Conservation (phyloP, 2,888 invertebrate genomes). For the Yponomeuta malinellus region DNA sequence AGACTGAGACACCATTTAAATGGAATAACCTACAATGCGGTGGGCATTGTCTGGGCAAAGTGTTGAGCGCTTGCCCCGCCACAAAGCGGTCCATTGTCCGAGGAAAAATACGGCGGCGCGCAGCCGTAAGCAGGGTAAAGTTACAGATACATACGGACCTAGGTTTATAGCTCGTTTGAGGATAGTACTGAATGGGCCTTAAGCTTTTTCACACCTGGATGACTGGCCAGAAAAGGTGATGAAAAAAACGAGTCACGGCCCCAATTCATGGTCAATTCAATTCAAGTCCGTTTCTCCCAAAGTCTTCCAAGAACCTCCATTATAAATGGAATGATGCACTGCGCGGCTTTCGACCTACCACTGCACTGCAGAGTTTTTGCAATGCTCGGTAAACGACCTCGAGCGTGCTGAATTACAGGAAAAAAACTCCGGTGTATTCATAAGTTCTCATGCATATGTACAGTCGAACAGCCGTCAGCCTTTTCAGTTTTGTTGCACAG, state of each 20-base stretch:
- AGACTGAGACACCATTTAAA: not conserved
- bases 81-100: not conserved
- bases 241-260: too few species aligned
- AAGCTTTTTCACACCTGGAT: too few species aligned
- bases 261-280: too few species aligned
- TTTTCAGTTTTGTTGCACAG: too few species aligned
- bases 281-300: not conserved
- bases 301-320: not conserved
- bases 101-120: not conserved
- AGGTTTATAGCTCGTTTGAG: too few species aligned
- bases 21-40: not conserved
- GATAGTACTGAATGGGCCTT: too few species aligned
- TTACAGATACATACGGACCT: too few species aligned
- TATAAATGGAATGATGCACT: not conserved
- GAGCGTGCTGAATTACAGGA: not conserved
- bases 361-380: not conserved
- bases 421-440: too few species aligned
- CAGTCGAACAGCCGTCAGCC: too few species aligned
- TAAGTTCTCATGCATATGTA: too few species aligned
- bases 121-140: too few species aligned
- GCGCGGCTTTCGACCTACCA: not conserved
- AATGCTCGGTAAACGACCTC: not conserved
- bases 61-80: not conserved
- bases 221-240: too few species aligned
- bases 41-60: not conserved